Evolutionary conservation across 2,797 vertebrate genomes (phyloP).

Genomic region (Myripristis murdjan): DNA sequence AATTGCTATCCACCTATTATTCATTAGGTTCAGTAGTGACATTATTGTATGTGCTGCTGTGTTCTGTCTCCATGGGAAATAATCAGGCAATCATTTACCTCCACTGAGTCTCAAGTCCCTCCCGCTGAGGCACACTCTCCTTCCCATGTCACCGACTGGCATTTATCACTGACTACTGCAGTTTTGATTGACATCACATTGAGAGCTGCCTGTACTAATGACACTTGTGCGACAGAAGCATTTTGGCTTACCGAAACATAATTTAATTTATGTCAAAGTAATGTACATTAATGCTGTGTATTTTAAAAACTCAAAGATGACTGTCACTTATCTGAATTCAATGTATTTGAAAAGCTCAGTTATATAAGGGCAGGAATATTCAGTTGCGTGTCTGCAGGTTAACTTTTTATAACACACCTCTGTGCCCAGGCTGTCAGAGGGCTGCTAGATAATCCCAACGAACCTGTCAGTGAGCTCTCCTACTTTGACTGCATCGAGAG

Average conservation of each 20-base stretch:
- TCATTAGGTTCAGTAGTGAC: background rate
- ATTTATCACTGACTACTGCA: constrained; percentile 12
- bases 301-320: constrained; percentile 20
- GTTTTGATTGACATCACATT: constrained; percentile 25
- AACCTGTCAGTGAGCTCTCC: constrained; percentile 96
- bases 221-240: background rate
- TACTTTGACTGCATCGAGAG: constrained; percentile 99
- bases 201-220: constrained; percentile 2
- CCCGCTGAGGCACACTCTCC: constrained; percentile 4
- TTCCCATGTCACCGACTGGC: background rate
- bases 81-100: constrained; percentile 20
- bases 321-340: constrained; percentile 11
- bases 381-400: constrained; percentile 2
- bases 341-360: constrained; percentile 30
- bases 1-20: constrained; percentile 12
- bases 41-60: background rate
- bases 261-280: constrained; percentile 2
- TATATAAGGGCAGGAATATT: constrained; percentile 8
- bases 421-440: constrained; percentile 92
- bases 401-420: constrained; percentile 26
- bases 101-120: constrained; percentile 15
- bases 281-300: constrained; percentile 16
- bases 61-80: constrained; percentile 20
- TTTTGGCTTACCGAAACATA: constrained; percentile 27
- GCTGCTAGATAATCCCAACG: constrained; percentile 95